Evolutionary conservation across 2,113 vertebrate genomes (phyloP), one percentile per base, ranked within the genome.

Genomic region (Ancistrus triradiatus): DNA sequence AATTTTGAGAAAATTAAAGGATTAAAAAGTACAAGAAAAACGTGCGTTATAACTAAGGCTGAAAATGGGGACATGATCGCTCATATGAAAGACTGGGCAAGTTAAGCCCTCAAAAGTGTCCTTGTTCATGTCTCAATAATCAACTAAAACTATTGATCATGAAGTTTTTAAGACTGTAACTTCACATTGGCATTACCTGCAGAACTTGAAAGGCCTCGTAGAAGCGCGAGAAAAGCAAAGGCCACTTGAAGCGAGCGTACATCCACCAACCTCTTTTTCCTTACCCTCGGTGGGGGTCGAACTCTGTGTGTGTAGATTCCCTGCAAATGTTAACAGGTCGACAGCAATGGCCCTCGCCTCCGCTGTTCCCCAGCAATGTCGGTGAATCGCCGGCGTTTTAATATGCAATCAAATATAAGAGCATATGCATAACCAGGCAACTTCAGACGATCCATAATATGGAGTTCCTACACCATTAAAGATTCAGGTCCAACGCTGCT

Each of bases 201-300:
- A 97, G 77, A 97, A 94, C 68, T 93, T 99, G 70, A 96, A n/a
- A 97, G 81, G 94, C 96, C 85, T 99, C 96, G 0, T 98, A 99
- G 80, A 99, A 99, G 19, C 96, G 91, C 65, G 96, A 99, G 82
- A 99, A 99, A 19, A 99, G 88, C 78, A 99, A 84, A 73, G 95
- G 95, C 95, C 96, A 98, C 83, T 97, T 98, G 81, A 95, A 95
- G 22, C 96, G 92, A 69, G 95, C 90, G 9, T 97, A 98, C n/a
- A 75, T 97, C 95, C 77, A 98, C 96, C 63, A 99, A n/a, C 93
- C 9, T 98, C 93, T 63, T n/a, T n/a, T n/a, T 98, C 94, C 75
- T 98, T 98, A n/a, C 53, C 97, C 95, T 78, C 93, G 96, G 81
- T 93, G 94, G 8, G 91, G 77, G 9, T 97, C 92, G 11, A 93